phyloP scores from a whole-genome alignment of 2,888 invertebrate genomes.

The Lottia scabra region DNA sequence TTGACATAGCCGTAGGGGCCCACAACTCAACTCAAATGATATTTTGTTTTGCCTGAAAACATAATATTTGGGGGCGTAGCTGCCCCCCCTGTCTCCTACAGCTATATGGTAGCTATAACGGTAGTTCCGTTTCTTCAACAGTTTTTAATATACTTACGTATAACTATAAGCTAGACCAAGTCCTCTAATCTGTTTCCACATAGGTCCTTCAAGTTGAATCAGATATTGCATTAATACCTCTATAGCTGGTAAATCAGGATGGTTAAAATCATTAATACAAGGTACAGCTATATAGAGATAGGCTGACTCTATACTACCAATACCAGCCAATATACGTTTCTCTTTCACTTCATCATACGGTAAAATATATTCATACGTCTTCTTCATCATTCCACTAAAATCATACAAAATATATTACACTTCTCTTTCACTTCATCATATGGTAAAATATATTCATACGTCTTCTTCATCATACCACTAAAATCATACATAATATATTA shows the following conservation, averaged over 20 bases:
- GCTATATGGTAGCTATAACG: too few species aligned
- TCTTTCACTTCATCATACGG: conserved; percentile 30
- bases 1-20: too few species aligned
- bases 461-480: too few species aligned
- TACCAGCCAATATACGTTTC: conserved; percentile 78
- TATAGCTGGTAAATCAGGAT: conserved; percentile 80
- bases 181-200: conserved; percentile 90
- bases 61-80: too few species aligned
- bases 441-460: too few species aligned
- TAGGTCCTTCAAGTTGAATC: conserved; percentile 88
- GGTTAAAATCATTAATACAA: conserved; percentile 76
- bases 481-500: too few species aligned
- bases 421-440: too few species aligned
- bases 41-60: too few species aligned
- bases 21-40: too few species aligned
- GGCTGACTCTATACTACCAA: conserved; percentile 85
- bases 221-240: conserved; percentile 87
- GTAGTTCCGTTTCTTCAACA: too few species aligned
- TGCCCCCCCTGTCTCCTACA: too few species aligned
- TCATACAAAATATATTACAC: too few species aligned
- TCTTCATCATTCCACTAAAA: conserved; percentile 33
- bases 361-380: conserved; percentile 40
- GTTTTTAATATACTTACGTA: conserved; percentile 52
- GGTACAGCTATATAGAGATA: conserved; percentile 79
- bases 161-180: conserved; percentile 87